Conservation (phyloP, 2,797 vertebrate species). For the Betta splendens region DNA sequence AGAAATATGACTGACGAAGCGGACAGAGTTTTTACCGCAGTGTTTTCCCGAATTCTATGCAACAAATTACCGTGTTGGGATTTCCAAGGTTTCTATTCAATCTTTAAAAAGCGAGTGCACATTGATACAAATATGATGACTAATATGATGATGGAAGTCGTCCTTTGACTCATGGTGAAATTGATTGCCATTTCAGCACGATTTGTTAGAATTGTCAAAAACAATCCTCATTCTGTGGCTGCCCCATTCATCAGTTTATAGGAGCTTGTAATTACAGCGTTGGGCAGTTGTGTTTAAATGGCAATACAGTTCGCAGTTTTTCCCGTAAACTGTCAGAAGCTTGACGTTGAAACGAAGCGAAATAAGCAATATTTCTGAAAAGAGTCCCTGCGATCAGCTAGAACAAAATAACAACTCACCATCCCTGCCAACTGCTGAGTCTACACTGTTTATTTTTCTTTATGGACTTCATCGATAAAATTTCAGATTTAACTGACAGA, state of each 20-base stretch:
- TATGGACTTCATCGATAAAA: slow-evolving; percentile 80
- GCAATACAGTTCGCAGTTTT: slow-evolving; percentile 77
- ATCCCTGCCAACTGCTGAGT: slow-evolving; percentile 76
- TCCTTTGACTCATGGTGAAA: slow-evolving; percentile 3
- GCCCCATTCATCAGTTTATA: slow-evolving; percentile 63
- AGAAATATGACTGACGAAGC: slow-evolving; percentile 59
- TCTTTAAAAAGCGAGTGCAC: slow-evolving; percentile 28
- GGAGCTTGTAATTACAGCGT: slow-evolving; percentile 76
- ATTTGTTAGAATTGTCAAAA: slow-evolving; percentile 55
- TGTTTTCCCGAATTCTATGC: slow-evolving; percentile 67
- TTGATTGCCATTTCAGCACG: slow-evolving; percentile 64
- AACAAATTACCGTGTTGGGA: slow-evolving; percentile 70
- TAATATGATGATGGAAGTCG: slow-evolving; percentile 50
- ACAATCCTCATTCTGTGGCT: slow-evolving; percentile 62
- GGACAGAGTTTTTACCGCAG: slow-evolving; percentile 66
- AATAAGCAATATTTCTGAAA: slow-evolving; percentile 81
- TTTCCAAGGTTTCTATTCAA: slow-evolving; percentile 62
- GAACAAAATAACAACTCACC: slow-evolving; percentile 80
- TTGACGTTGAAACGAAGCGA: slow-evolving; percentile 79
- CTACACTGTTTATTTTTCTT: slow-evolving; percentile 84
- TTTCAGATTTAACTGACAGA: slow-evolving; percentile 86
- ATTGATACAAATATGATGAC: slow-evolving; percentile 55
- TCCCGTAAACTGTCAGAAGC: slow-evolving; percentile 81
- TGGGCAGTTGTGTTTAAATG: slow-evolving; percentile 73
- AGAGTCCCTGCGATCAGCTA: slow-evolving; percentile 72